Evolutionary conservation across 2,797 vertebrate species (phyloP).

Genomic region (Nothura maculosa): DNA sequence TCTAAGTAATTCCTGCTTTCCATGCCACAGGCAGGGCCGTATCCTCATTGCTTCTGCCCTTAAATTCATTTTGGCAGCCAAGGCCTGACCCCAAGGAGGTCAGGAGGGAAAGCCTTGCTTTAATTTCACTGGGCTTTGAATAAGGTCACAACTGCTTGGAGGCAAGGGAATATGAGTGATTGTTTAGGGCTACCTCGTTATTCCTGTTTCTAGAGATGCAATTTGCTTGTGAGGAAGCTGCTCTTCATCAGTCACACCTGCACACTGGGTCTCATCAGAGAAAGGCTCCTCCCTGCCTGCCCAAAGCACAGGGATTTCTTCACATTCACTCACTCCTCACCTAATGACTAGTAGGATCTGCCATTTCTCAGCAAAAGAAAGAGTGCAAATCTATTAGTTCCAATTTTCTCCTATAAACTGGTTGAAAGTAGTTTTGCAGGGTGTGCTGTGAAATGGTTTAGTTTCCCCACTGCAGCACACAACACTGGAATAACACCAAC

Average conservation of each 20-base stretch:
- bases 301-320: not conserved
- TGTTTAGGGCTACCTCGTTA: not conserved
- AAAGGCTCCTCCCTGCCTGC: not conserved
- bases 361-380: not conserved
- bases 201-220: not conserved
- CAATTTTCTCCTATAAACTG: not conserved
- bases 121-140: not conserved
- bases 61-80: not conserved
- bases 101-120: not conserved
- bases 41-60: not conserved
- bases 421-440: not conserved
- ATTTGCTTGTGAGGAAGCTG: not conserved
- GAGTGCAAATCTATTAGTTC: not conserved
- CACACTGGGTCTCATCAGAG: not conserved
- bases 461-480: not conserved
- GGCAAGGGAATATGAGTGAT: not conserved
- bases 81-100: not conserved
- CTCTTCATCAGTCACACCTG: not conserved
- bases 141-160: not conserved
- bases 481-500: constrained; percentile 39
- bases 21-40: not conserved
- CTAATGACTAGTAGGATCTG: not conserved
- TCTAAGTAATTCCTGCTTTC: not conserved
- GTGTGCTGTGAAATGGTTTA: not conserved
- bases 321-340: not conserved